phyloP scores from a whole-genome alignment of 2,888 invertebrate species.

The Heliconius ethilla region DNA sequence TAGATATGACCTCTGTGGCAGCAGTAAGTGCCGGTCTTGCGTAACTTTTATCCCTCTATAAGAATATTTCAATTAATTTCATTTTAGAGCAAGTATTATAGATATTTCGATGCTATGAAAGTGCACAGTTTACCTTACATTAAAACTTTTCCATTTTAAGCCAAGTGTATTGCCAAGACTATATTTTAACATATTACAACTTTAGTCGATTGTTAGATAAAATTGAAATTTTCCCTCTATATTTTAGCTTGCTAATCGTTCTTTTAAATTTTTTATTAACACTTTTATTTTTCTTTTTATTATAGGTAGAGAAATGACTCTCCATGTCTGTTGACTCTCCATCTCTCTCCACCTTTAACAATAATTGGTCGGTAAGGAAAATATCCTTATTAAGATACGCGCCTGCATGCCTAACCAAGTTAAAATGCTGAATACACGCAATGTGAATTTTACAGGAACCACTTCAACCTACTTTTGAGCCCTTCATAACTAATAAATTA shows the following conservation, averaged over 20 bases:
- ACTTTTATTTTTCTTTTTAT: neutral
- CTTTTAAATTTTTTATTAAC: neutral
- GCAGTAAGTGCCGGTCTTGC: neutral
- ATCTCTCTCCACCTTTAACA: no score
- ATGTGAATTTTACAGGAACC: no score
- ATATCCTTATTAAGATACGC: no score
- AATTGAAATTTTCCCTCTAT: neutral
- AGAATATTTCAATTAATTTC: slow-evolving; percentile 5
- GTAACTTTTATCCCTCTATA: neutral
- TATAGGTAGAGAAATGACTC: neutral
- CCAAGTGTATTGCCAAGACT: slow-evolving; percentile 9
- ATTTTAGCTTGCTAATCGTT: neutral
- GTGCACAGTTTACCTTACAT: neutral
- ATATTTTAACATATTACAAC: neutral
- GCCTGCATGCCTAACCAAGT: no score
- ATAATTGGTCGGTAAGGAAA: no score
- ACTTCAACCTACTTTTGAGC: no score
- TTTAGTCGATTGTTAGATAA: neutral
- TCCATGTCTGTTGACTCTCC: no score
- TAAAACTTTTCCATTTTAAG: neutral
- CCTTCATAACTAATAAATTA: no score
- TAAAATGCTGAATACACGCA: no score
- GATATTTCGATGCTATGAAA: neutral
- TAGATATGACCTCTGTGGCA: neutral
- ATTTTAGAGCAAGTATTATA: neutral